Evolutionary conservation across 2,113 vertebrate genomes (phyloP).

Genomic region (Argyrosomus japonicus): DNA sequence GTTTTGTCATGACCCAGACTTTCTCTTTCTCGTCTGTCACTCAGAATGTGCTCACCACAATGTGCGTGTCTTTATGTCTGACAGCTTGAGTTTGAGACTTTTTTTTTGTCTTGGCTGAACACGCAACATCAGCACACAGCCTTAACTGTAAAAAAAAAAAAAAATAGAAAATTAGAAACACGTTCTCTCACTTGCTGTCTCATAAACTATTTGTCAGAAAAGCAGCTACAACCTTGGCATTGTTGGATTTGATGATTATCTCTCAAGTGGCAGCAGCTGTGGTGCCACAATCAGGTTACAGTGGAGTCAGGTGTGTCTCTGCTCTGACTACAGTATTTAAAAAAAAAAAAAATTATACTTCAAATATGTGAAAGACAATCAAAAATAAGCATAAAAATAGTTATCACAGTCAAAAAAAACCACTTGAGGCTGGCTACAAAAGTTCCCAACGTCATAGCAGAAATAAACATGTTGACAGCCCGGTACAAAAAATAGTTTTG

Average conservation of each 20-base stretch:
- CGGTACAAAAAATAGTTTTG: too few species aligned
- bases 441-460: too few species aligned
- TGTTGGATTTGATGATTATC: constrained; percentile 16
- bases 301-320: constrained; percentile 10
- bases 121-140: neutral
- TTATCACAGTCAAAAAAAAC: neutral
- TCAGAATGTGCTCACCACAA: neutral
- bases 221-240: neutral
- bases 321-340: neutral
- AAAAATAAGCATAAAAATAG: neutral
- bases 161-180: too few species aligned
- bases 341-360: neutral
- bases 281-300: constrained; percentile 1
- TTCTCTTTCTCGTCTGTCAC: neutral
- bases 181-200: neutral
- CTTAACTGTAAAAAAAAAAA: neutral
- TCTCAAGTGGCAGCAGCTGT: constrained; percentile 40
- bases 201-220: neutral
- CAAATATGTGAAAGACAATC: neutral
- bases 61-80: neutral
- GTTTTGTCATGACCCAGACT: constrained; percentile 16
- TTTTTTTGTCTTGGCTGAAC: neutral
- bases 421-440: too few species aligned
- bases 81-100: constrained; percentile 10
- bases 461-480: too few species aligned